These are phyloP conservation scores for Centruroides vittatus DNA, from an alignment of 1,140 invertebrate genomes.

Conservation along the genomic window DNA sequence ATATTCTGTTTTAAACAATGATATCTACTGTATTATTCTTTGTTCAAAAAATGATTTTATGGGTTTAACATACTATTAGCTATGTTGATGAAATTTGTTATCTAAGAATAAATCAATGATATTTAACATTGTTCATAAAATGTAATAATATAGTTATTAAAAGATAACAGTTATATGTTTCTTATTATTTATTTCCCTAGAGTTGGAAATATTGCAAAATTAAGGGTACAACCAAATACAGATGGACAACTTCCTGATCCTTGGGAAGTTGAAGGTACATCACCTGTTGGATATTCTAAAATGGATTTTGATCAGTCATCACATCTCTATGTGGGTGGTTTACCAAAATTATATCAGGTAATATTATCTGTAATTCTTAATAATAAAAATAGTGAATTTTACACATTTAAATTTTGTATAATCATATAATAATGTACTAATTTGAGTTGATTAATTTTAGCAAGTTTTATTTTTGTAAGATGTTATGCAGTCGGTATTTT, in stretches of 20 bases:
- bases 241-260: slow-evolving; percentile 18
- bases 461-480: neutral
- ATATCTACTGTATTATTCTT: no score
- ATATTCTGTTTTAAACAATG: no score
- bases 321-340: slow-evolving; percentile 22
- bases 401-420: neutral
- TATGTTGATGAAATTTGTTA: no score
- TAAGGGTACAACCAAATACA: slow-evolving; percentile 23
- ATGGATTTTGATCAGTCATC: slow-evolving; percentile 21
- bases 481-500: neutral
- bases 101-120: no score
- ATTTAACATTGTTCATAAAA: no score
- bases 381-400: neutral
- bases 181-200: slow-evolving; percentile 5
- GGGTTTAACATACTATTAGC: no score
- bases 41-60: no score
- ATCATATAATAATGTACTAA: neutral
- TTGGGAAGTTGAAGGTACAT: slow-evolving; percentile 15
- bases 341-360: slow-evolving; percentile 12
- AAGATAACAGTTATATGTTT: no score
- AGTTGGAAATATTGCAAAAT: slow-evolving; percentile 24
- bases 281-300: slow-evolving; percentile 19
- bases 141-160: no score
- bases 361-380: neutral
- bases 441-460: neutral